Conservation (phyloP, 2,888 invertebrate genomes). For the Germaria angustata region DNA sequence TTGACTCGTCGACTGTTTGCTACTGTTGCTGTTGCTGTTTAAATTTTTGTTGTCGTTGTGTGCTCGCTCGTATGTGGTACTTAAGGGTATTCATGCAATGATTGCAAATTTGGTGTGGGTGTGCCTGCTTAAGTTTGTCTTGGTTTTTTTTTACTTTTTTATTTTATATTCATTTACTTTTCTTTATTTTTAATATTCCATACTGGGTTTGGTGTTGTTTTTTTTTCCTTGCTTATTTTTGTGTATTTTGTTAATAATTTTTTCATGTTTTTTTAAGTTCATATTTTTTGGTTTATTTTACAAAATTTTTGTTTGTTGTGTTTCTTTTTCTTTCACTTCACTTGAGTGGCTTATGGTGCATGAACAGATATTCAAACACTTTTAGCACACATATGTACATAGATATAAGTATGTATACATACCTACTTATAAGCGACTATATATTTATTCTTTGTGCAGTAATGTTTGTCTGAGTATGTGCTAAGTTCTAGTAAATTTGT, state of each 20-base stretch:
- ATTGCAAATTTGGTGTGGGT: slow-evolving; percentile 64
- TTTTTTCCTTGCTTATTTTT: slow-evolving; percentile 35
- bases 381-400: not conserved
- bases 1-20: slow-evolving; percentile 24
- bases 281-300: slow-evolving; percentile 56
- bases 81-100: slow-evolving; percentile 52
- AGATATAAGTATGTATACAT: not conserved
- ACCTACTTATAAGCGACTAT: not conserved
- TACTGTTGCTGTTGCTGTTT: not conserved
- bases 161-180: slow-evolving; percentile 33
- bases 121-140: slow-evolving; percentile 66
- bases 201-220: slow-evolving; percentile 10
- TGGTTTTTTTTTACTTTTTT: slow-evolving; percentile 34
- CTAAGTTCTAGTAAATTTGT: slow-evolving; percentile 52
- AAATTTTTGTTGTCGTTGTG: not conserved
- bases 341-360: slow-evolving; percentile 65
- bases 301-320: slow-evolving; percentile 42
- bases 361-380: slow-evolving; percentile 40
- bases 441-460: slow-evolving; percentile 5
- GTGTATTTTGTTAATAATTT: slow-evolving; percentile 60
- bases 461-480: slow-evolving; percentile 43
- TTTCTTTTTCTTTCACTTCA: slow-evolving; percentile 64
- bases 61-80: slow-evolving; percentile 42
- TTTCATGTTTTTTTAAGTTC: slow-evolving; percentile 32
- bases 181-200: slow-evolving; percentile 39